phyloP scores from a whole-genome alignment of 2,888 invertebrate genomes.

The Mythimna impura region DNA sequence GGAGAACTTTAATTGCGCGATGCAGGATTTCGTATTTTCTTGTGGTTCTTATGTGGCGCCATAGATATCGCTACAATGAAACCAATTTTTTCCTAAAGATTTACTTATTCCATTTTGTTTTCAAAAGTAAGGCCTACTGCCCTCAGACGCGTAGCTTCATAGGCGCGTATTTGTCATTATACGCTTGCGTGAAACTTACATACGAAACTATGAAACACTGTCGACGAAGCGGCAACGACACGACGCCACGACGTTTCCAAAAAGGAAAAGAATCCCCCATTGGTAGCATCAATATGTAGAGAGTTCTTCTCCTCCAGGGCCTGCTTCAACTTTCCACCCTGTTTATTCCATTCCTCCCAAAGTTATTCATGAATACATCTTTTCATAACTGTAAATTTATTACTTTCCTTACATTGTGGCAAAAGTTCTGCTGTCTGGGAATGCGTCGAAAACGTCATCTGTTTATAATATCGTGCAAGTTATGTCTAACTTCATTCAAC shows the following conservation, averaged over 20 bases:
- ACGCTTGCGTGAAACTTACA: too few relatives aligned
- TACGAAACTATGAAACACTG: too few relatives aligned
- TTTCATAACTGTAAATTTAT: slow-evolving; percentile 20
- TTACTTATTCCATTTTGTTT: neutral
- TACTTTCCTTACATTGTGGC: slow-evolving; percentile 30
- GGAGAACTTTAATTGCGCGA: too few relatives aligned
- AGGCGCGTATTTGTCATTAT: too few relatives aligned
- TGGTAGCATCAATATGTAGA: neutral
- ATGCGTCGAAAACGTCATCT: slow-evolving; percentile 39
- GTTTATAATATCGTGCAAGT: slow-evolving; percentile 46
- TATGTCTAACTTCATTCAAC: slow-evolving; percentile 48
- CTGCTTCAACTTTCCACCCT: neutral
- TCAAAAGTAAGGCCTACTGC: neutral
- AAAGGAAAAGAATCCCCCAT: neutral
- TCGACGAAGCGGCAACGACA: too few relatives aligned
- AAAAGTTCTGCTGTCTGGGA: slow-evolving; percentile 34
- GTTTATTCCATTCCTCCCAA: neutral
- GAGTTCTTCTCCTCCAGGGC: neutral
- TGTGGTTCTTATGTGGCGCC: too few relatives aligned
- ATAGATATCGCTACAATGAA: too few relatives aligned
- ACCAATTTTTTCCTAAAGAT: neutral
- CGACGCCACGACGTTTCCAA: too few relatives aligned
- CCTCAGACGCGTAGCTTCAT: neutral
- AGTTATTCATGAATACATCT: neutral
- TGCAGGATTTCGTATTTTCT: too few relatives aligned